These are phyloP conservation scores for Paelopatides confundens DNA, from an alignment of 53 echinoderm and acorn worm genomes.

Conservation along the genomic window DNA sequence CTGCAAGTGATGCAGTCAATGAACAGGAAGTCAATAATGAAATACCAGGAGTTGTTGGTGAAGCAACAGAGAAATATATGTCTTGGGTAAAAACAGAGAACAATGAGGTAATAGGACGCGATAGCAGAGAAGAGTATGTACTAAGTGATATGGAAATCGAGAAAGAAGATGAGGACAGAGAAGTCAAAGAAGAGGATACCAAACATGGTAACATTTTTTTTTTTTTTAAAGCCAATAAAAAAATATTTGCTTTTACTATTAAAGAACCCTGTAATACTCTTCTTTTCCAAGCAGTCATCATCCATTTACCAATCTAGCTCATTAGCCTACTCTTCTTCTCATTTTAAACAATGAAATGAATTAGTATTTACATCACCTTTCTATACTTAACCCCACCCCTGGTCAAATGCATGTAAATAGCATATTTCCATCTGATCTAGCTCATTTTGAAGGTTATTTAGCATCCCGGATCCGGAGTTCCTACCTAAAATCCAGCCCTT, in stretches of 20 bases:
- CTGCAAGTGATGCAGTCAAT: neutral
- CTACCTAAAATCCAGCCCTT: too few relatives aligned
- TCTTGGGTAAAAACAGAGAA: slow-evolving; percentile 32
- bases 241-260: too few relatives aligned
- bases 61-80: slow-evolving; percentile 50
- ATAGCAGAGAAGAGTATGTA: neutral
- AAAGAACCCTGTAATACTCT: too few relatives aligned
- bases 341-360: neutral
- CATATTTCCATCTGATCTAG: too few relatives aligned
- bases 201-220: neutral
- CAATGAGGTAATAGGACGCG: neutral
- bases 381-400: too few relatives aligned
- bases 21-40: neutral
- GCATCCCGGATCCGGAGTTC: too few relatives aligned
- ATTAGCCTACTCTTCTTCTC: neutral
- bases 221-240: too few relatives aligned
- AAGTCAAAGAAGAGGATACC: slow-evolving; percentile 57
- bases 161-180: slow-evolving; percentile 60
- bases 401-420: too few relatives aligned
- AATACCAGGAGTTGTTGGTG: neutral
- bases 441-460: too few relatives aligned
- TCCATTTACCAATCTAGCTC: too few relatives aligned
- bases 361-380: too few relatives aligned
- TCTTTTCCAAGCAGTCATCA: too few relatives aligned
- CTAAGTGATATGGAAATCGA: slow-evolving; percentile 54